Evolutionary conservation across 2,797 vertebrate species (phyloP).

Genomic region (Borostomias antarcticus): DNA sequence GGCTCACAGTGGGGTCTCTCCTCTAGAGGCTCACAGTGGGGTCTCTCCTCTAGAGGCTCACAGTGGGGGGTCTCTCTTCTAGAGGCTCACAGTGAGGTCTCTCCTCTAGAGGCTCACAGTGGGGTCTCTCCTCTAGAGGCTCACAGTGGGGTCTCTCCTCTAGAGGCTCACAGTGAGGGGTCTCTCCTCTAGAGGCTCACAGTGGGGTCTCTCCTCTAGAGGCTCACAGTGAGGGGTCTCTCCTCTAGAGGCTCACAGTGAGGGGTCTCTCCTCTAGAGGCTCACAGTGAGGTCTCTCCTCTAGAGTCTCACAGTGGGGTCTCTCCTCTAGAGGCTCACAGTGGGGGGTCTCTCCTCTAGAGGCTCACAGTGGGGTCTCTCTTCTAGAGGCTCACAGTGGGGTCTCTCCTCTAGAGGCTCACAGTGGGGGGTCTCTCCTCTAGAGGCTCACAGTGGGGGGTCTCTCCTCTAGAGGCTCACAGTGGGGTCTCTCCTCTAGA

Average conservation of each 20-base stretch:
- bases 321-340: not conserved
- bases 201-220: not conserved
- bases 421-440: constrained; percentile 8
- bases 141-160: not conserved
- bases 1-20: constrained; percentile 20
- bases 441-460: constrained; percentile 5
- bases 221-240: constrained; percentile 21
- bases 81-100: too few relatives aligned
- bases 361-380: constrained; percentile 19
- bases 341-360: constrained; percentile 10
- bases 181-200: too few relatives aligned
- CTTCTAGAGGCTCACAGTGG: too few relatives aligned
- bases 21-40: too few relatives aligned
- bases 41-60: not conserved
- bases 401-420: not conserved
- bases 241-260: too few relatives aligned
- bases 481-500: constrained; percentile 30
- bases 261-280: not conserved
- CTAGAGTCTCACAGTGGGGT: too few relatives aligned
- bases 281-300: constrained; percentile 22
- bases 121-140: too few relatives aligned
- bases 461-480: not conserved
- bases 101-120: constrained; percentile 3
- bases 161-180: constrained; percentile 7
- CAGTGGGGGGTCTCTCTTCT: too few relatives aligned